These are phyloP conservation scores for Agrypnus murinus DNA, from an alignment of 2,888 invertebrate genomes.

Conservation along the genomic window DNA sequence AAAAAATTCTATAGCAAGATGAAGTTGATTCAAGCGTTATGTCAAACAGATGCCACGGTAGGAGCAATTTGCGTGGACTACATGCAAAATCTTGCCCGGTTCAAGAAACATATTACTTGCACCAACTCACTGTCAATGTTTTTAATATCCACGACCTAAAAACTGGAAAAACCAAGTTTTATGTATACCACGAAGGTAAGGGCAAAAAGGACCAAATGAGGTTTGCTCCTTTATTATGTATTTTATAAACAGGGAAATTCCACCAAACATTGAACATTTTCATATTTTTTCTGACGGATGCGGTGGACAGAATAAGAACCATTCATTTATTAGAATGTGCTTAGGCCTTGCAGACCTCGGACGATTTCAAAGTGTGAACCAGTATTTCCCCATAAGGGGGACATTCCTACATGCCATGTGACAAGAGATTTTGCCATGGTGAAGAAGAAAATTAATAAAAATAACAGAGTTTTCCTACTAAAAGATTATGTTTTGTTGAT, in stretches of 20 bases:
- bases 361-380: constrained; percentile 32
- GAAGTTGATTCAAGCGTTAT: constrained; percentile 36
- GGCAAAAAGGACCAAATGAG: constrained; percentile 41
- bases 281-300: constrained; percentile 49
- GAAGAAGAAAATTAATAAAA: constrained; percentile 17
- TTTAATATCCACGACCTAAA: constrained; percentile 49
- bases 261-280: constrained; percentile 41
- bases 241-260: constrained; percentile 32
- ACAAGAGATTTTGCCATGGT: constrained; percentile 25
- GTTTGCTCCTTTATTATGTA: constrained; percentile 45
- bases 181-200: constrained; percentile 42
- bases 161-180: constrained; percentile 46
- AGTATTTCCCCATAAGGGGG: constrained; percentile 39
- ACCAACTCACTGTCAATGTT: constrained; percentile 50
- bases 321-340: constrained; percentile 27
- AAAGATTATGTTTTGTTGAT: constrained; percentile 20
- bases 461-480: constrained; percentile 14
- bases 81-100: constrained; percentile 56
- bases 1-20: constrained; percentile 52
- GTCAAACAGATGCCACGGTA: constrained; percentile 36
- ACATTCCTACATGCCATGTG: constrained; percentile 33
- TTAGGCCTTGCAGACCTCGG: constrained; percentile 17
- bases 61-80: constrained; percentile 50
- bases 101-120: constrained; percentile 55
- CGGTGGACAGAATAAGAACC: constrained; percentile 50